Conservation (phyloP, 2,113 vertebrate genomes). For the Collichthys lucidus region DNA sequence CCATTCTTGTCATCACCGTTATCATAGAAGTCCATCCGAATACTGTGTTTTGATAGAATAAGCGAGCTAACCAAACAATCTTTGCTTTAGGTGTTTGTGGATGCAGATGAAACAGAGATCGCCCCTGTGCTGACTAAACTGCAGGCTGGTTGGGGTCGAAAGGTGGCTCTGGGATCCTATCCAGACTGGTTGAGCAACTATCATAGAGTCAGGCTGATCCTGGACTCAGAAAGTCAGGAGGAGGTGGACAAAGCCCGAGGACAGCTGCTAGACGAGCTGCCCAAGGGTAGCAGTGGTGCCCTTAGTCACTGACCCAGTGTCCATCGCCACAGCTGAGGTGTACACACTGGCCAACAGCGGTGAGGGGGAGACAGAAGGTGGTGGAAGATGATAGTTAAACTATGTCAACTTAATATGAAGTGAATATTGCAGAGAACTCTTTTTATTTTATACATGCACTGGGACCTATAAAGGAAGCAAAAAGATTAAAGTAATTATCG, state of each 20-base stretch:
- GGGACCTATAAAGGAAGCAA: constrained; percentile 41
- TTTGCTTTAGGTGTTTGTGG: constrained; percentile 84
- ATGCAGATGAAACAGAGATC: constrained; percentile 85
- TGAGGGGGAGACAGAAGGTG: constrained; percentile 64
- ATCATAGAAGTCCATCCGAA: neutral
- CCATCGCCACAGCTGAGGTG: constrained; percentile 85
- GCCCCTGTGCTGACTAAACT: constrained; percentile 82
- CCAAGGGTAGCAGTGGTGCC: constrained; percentile 84
- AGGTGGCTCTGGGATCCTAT: constrained; percentile 91
- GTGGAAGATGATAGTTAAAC: constrained; percentile 13
- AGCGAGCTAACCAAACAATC: neutral
- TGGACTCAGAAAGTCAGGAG: constrained; percentile 88
- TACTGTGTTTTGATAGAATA: neutral
- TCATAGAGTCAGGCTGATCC: constrained; percentile 89
- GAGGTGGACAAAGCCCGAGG: constrained; percentile 84
- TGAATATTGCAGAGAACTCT: constrained; percentile 29
- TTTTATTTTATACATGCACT: constrained; percentile 23
- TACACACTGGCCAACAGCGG: constrained; percentile 88
- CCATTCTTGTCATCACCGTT: neutral
- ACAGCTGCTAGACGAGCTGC: constrained; percentile 87
- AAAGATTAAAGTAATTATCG: constrained; percentile 53
- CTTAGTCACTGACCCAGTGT: constrained; percentile 82
- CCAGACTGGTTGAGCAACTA: constrained; percentile 96
- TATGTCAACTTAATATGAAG: constrained; percentile 29
- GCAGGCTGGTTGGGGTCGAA: constrained; percentile 81